These are phyloP conservation scores for Caenorhabditis elegans DNA, from an alignment of 1,140 invertebrate species.

Conservation along the genomic window DNA sequence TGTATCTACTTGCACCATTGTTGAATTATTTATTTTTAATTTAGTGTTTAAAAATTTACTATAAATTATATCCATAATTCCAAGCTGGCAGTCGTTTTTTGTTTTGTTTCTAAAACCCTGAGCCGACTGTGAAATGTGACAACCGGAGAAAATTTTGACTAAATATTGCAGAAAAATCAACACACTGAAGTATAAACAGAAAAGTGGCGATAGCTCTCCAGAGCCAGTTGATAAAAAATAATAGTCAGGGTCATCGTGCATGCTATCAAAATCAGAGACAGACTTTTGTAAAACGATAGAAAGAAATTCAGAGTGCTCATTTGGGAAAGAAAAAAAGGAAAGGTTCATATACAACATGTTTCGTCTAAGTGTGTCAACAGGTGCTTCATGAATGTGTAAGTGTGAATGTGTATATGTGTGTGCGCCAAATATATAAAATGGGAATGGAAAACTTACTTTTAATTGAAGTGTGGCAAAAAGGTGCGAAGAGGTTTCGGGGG, in stretches of 20 bases:
- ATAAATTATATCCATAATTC: too few relatives aligned
- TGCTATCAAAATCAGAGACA: slow-evolving; percentile 16
- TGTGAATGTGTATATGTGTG: not conserved
- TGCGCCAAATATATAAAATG: not conserved
- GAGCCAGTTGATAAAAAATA: not conserved
- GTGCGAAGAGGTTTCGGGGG: not conserved
- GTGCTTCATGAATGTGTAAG: not conserved
- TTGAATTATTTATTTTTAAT: too few relatives aligned
- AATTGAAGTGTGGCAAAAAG: slow-evolving; percentile 25
- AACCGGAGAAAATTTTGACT: too few relatives aligned
- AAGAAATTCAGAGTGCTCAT: not conserved
- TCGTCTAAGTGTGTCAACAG: slow-evolving; percentile 14
- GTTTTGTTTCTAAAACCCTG: too few relatives aligned
- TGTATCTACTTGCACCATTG: too few relatives aligned
- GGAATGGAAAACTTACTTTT: slow-evolving; percentile 16
- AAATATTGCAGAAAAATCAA: too few relatives aligned
- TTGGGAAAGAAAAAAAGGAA: not conserved
- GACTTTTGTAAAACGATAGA: not conserved
- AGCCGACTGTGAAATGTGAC: too few relatives aligned
- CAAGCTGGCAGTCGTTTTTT: too few relatives aligned
- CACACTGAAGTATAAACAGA: not conserved
- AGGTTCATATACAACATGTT: not conserved
- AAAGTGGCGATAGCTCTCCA: not conserved
- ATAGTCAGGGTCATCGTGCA: not conserved
- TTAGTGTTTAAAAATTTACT: too few relatives aligned